Evolutionary conservation across 2,113 vertebrate species (phyloP), one percentile per base, ranked within the genome.

Genomic region (Kryptolebias marmoratus): DNA sequence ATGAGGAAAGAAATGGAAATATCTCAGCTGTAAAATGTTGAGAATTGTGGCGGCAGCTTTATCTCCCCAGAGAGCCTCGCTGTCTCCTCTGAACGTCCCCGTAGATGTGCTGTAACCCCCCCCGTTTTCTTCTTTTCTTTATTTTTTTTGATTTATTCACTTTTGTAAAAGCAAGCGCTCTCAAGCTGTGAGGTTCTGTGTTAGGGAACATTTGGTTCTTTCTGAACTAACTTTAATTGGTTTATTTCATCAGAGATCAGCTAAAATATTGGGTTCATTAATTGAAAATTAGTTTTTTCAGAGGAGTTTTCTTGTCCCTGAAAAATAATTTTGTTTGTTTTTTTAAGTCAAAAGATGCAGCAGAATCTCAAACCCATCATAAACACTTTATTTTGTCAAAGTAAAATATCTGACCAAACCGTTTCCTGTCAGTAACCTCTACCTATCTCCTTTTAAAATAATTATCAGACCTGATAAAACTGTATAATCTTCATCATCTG

Each of bases 11-110:
- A 73, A 62, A 77, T 45, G 8, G 67, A 70, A 79, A 68, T 39
- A 54, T 65, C 44, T 68, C 1, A 11, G 68, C 50, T 70, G 30
- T 22, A 68, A 65, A 73, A 61, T 75, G 16, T 78, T 68, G 54
- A 62, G 54, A 61, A 61, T 9, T 44, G 48, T 70, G 50, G 22
- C 3, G 15, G 47, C 22, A 48, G 27, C 44, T 67, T 75, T 64
- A 68, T 57, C 54, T 68, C 36, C 31, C 39, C 13, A 61, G 66
- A 45, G 59, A 32, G 28, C 28, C 31, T 52, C 1, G 6, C 36
- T 39, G 5, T 71, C 57, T 28, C 16, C 36, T 72, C 28, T 8
- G 12, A 73, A 22, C 11, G 18, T 52, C 11, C 18, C 1, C 6
- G 1, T 42, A 42, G n/a, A 63, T n/a, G 48, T 48, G 65, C 36